These are phyloP conservation scores for Hydrochoerus hydrochaeris DNA, from an alignment of 2,113 vertebrate species.

Conservation along the genomic window DNA sequence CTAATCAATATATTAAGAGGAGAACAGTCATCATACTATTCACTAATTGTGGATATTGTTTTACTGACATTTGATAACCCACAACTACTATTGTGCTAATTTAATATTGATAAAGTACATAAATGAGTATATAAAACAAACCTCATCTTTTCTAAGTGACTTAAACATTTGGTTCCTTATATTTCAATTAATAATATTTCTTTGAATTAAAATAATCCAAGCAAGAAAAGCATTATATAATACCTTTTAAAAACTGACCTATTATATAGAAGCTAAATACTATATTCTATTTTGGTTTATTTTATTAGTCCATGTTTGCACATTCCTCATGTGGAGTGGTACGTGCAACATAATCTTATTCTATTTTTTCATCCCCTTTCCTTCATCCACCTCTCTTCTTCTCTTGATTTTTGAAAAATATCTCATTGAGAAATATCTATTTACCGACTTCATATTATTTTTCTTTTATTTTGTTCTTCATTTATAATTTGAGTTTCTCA, in stretches of 20 bases:
- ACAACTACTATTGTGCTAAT: not conserved
- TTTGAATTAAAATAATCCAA: not conserved
- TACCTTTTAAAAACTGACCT: not conserved
- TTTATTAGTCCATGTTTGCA: not conserved
- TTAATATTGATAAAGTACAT: conserved; percentile 4
- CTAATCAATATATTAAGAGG: not conserved
- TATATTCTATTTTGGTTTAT: not conserved
- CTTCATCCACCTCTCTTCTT: not conserved
- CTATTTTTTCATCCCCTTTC: not conserved
- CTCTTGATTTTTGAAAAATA: not conserved
- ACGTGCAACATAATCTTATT: not conserved
- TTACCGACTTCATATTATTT: not conserved
- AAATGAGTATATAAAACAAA: not conserved
- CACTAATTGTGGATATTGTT: not conserved
- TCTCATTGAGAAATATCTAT: not conserved
- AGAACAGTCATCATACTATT: not conserved
- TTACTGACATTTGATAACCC: not conserved
- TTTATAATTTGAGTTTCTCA: not conserved
- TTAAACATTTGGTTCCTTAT: not conserved
- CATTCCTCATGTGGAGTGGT: not conserved
- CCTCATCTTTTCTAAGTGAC: not conserved
- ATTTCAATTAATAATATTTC: not conserved
- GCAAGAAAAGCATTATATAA: not conserved
- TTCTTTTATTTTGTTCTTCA: not conserved
- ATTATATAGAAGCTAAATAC: not conserved